A percentile compares a stretch with the other conserved stretches of the same genome.
phyloP scores from a whole-genome alignment of 2,888 invertebrate genomes.

The Ectemnius lituratus region DNA sequence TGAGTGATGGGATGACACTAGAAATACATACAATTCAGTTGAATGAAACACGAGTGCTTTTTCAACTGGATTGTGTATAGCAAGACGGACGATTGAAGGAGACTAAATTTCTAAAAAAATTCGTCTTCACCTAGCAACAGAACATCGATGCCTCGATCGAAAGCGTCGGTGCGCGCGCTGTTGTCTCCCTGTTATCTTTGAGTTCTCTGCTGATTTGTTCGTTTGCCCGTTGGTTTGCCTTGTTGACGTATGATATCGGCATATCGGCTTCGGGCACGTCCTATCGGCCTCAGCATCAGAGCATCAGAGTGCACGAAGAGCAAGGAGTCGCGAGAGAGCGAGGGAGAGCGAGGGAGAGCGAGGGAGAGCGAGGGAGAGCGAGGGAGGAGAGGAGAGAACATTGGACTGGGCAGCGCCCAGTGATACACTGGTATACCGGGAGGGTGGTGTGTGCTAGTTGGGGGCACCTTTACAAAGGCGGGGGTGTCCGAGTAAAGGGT shows the following conservation, averaged over 20 bases:
- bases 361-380: neutral
- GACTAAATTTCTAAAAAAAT: too few species aligned
- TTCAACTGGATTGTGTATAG: too few species aligned
- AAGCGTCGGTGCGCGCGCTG: slow-evolving; percentile 17
- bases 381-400: slow-evolving; percentile 27
- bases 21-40: too few species aligned
- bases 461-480: slow-evolving; percentile 5
- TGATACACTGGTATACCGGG: slow-evolving; percentile 7
- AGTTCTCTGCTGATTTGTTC: slow-evolving; percentile 61
- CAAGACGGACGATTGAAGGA: too few species aligned
- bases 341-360: neutral
- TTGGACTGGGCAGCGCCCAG: neutral
- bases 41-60: too few species aligned
- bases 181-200: slow-evolving; percentile 47
- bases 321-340: slow-evolving; percentile 13
- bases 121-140: neutral
- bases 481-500: slow-evolving; percentile 40
- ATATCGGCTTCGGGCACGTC: slow-evolving; percentile 70
- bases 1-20: too few species aligned
- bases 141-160: neutral
- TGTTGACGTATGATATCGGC: slow-evolving; percentile 73
- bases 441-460: slow-evolving; percentile 5
- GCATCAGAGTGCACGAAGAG: slow-evolving; percentile 13
- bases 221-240: slow-evolving; percentile 70
- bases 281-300: slow-evolving; percentile 48